Evolutionary conservation across 2,113 vertebrate genomes (phyloP), one percentile per base, ranked within the genome.

Genomic region (Cololabis saira): DNA sequence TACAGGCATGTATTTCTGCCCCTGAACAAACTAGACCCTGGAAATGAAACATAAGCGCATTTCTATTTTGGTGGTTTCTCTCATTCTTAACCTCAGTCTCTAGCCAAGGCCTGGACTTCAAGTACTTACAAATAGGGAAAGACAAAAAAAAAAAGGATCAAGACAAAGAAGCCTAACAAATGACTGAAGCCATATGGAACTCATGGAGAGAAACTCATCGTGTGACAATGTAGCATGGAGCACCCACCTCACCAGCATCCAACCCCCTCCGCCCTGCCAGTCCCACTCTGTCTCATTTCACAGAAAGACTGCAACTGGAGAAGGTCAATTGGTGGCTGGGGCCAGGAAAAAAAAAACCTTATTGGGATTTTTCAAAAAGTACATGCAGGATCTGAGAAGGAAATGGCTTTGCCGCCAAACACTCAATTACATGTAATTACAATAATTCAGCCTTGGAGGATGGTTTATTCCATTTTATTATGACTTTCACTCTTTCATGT

Each of bases 361-460:
- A 81, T 85, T 50, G 63, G 80, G 81, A 89, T 89, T 92, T 27
- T 89, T 79, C 73, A 74, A 65, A 87, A 87, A 81, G 75, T 81
- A 81, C 78, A 85, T 76, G 69, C 68, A 54, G 85, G 72, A 85
- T 89, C 85, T 84, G 67, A 88, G 78, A 68, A 91, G 89, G 89
- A 91, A 90, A 90, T 89, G 84, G 82, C 80, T 90, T 91, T 90
- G 79, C 88, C 78, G 82, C 88, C 90, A 91, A 91, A 91, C 84
- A 91, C 78, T 82, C 89, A 88, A 92, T 90, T 91, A 90, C 80
- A 79, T 6, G 56, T 92, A 90, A 92, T 92, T 93, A 90, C 86
- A 89, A 91, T 87, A 84, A 92, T 89, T 89, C 81, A 89, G 76
- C 88, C 85, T 87, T 85, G 86, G 89, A 90, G 74, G 81, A 88